phyloP scores from a whole-genome alignment of 2,888 invertebrate species.

The Drosophila mimica region DNA sequence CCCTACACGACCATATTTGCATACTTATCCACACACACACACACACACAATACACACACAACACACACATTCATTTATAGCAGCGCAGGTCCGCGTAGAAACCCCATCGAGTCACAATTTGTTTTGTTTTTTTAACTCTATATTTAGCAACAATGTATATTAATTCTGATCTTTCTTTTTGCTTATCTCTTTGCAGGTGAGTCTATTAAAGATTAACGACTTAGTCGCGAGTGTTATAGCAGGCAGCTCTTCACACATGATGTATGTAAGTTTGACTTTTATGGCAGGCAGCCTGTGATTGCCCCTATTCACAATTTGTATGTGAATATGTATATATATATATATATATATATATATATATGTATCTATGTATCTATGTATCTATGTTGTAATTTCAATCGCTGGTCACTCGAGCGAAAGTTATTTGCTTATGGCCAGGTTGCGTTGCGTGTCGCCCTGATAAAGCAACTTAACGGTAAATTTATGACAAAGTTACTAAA shows the following conservation, averaged over 20 bases:
- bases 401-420: slow-evolving; percentile 47
- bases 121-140: background rate
- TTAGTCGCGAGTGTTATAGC: slow-evolving; percentile 41
- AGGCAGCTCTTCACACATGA: background rate
- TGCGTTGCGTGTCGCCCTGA: slow-evolving; percentile 44
- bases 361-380: background rate
- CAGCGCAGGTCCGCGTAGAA: slow-evolving; percentile 24
- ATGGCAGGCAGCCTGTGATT: background rate
- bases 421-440: slow-evolving; percentile 30
- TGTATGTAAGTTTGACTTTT: background rate
- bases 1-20: slow-evolving; percentile 21
- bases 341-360: background rate
- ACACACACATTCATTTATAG: slow-evolving; percentile 4
- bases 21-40: slow-evolving; percentile 20
- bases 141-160: slow-evolving; percentile 34
- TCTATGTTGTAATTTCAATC: slow-evolving; percentile 9
- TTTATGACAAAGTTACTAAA: slow-evolving; percentile 66
- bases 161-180: slow-evolving; percentile 19
- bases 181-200: slow-evolving; percentile 70
- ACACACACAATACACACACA: slow-evolving; percentile 8
- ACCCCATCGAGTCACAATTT: slow-evolving; percentile 20
- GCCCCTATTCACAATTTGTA: background rate
- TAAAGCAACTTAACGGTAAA: slow-evolving; percentile 64
- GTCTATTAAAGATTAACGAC: slow-evolving; percentile 43
- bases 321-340: background rate